Percentiles rank a stretch among this genome's conserved stretches.
Conservation (phyloP, 2,113 vertebrate genomes). For the Gila orcuttii region DNA sequence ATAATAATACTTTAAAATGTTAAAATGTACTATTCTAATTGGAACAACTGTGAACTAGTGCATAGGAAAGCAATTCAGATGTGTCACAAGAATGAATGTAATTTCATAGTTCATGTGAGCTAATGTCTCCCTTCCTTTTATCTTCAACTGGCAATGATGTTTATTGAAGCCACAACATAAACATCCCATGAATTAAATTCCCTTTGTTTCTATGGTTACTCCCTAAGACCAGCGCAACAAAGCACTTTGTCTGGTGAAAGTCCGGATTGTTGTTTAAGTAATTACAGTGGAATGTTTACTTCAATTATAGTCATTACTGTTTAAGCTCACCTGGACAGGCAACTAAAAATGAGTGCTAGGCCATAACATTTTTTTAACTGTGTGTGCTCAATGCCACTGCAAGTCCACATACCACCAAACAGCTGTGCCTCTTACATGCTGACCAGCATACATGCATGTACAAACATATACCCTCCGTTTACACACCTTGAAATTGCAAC, state of each 20-base stretch:
- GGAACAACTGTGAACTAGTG: background rate
- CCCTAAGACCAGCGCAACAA: conserved; percentile 73
- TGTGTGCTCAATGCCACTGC: conserved; percentile 25
- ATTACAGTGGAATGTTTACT: conserved; percentile 55
- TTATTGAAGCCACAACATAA: conserved; percentile 18
- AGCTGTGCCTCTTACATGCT: conserved; percentile 46
- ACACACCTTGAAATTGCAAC: background rate
- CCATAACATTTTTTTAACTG: conserved; percentile 18
- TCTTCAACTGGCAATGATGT: conserved; percentile 6
- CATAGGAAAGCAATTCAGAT: background rate
- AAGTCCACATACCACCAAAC: conserved; percentile 44
- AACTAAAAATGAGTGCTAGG: conserved; percentile 28
- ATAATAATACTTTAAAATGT: background rate
- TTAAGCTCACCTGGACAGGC: conserved; percentile 56
- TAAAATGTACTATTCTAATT: background rate
- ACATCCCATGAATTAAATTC: conserved; percentile 47
- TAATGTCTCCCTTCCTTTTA: background rate
- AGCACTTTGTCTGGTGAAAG: conserved; percentile 61
- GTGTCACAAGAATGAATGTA: background rate
- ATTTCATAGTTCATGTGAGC: background rate
- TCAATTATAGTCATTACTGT: conserved; percentile 56
- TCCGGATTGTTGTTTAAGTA: conserved; percentile 49
- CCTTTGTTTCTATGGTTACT: conserved; percentile 83
- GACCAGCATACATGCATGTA: conserved; percentile 50
- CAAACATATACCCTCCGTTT: conserved; percentile 44